Conservation (phyloP, 2,797 vertebrate genomes). For the Enteromius thamalakanensis region DNA sequence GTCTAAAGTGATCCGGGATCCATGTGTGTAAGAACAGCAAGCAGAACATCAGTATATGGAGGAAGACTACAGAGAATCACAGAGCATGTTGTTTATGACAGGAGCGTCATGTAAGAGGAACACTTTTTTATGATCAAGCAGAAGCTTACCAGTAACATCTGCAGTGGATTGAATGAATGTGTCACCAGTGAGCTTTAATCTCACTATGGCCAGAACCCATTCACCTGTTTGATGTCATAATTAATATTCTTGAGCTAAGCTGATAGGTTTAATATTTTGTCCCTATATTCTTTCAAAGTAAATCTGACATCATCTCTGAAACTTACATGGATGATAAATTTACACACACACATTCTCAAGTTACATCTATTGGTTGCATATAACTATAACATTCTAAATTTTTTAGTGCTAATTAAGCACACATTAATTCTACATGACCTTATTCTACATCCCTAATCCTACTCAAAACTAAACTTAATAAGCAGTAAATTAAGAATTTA, state of each 20-base stretch:
- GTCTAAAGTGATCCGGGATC: background rate
- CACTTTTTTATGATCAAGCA: background rate
- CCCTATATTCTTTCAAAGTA: background rate
- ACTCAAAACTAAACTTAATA: too few species aligned
- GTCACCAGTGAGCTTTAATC: background rate
- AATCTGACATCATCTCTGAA: background rate
- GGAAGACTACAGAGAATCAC: background rate
- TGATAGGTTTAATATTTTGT: constrained; percentile 1
- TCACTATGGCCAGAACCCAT: background rate
- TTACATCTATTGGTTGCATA: too few species aligned
- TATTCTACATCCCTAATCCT: too few species aligned
- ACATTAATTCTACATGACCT: too few species aligned
- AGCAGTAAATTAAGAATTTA: too few species aligned
- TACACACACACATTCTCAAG: background rate
- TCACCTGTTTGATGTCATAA: background rate
- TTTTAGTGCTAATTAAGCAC: too few species aligned
- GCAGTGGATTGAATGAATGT: background rate
- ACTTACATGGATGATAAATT: background rate
- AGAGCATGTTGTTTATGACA: background rate
- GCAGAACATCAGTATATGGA: background rate
- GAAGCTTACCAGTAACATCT: background rate
- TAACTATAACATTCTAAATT: too few species aligned
- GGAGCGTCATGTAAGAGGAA: background rate
- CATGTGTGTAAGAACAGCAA: background rate
- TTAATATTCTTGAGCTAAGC: constrained; percentile 18